A percentile compares a stretch with the other conserved stretches of the same genome.
phyloP scores from a whole-genome alignment of 2,113 vertebrate species.

The Pollachius pollachius region DNA sequence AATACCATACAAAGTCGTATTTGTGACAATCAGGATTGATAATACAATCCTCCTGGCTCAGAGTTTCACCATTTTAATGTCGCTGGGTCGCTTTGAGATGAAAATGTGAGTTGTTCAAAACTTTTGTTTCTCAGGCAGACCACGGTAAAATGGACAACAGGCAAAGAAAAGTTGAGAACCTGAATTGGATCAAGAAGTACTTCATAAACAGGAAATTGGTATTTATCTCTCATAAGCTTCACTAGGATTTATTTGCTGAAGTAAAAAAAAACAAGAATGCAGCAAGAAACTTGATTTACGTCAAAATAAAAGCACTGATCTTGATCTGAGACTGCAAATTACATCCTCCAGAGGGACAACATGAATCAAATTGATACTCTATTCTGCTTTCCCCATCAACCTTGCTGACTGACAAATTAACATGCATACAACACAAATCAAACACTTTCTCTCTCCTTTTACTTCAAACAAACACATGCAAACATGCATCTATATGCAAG shows the following conservation, averaged over 20 bases:
- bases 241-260: conserved; percentile 51
- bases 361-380: no score
- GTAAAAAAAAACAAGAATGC: conserved; percentile 41
- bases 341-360: not conserved
- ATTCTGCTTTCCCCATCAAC: not conserved
- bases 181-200: conserved; percentile 40
- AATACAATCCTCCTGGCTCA: conserved; percentile 6
- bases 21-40: conserved; percentile 21
- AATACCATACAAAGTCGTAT: conserved; percentile 22
- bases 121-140: conserved; percentile 3
- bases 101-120: conserved; percentile 3
- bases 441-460: not conserved
- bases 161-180: conserved; percentile 29
- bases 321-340: conserved; percentile 34
- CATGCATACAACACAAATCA: not conserved
- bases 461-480: conserved; percentile 2
- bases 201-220: conserved; percentile 67
- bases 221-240: conserved; percentile 55
- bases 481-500: not conserved
- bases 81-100: conserved; percentile 8
- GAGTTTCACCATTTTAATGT: conserved; percentile 24
- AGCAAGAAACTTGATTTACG: conserved; percentile 51
- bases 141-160: conserved; percentile 27
- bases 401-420: not conserved
- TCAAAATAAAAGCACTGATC: conserved; percentile 38